phyloP scores from a whole-genome alignment of 35 echinoderm and acorn worm genomes.

The Ophioderma brevispina region DNA sequence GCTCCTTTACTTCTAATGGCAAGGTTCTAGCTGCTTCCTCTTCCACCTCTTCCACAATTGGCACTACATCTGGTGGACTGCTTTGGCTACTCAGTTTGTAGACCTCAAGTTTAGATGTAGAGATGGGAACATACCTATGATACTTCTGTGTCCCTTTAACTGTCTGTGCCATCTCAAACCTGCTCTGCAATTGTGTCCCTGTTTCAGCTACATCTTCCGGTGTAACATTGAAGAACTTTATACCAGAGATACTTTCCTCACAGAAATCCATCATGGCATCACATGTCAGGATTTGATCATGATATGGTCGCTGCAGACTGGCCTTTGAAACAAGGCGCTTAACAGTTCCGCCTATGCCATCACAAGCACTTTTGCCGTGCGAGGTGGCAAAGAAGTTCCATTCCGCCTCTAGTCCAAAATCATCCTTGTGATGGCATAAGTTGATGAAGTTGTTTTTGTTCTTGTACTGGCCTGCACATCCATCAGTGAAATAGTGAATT shows the following conservation, averaged over 20 bases:
- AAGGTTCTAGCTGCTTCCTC: not conserved
- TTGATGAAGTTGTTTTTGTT: conserved; percentile 51
- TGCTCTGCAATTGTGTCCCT: not conserved
- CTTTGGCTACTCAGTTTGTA: conserved; percentile 35
- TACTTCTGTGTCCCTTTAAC: conserved; percentile 32
- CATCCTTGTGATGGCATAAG: conserved; percentile 2
- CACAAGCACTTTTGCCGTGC: conserved; percentile 56
- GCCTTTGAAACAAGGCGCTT: conserved; percentile 41
- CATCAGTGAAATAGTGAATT: conserved; percentile 62
- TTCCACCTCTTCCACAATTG: not conserved
- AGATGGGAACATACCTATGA: conserved; percentile 23
- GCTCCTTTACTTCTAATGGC: conserved; percentile 31
- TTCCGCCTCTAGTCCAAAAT: not conserved
- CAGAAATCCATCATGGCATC: not conserved
- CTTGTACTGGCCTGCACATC: conserved; percentile 66
- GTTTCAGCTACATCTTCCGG: not conserved
- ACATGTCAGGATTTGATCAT: conserved; percentile 10
- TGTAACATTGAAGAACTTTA: conserved; percentile 7
- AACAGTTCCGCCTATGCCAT: conserved; percentile 56
- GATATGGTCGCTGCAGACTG: conserved; percentile 11
- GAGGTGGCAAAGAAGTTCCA: conserved; percentile 61
- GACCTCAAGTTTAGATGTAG: conserved; percentile 25
- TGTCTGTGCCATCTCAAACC: conserved; percentile 44
- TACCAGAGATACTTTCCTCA: not conserved
- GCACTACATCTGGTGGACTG: not conserved